Base-by-base conservation (phyloP, 2,113 vertebrate species). In the Mesembrinibis cayennensis region DNA sequence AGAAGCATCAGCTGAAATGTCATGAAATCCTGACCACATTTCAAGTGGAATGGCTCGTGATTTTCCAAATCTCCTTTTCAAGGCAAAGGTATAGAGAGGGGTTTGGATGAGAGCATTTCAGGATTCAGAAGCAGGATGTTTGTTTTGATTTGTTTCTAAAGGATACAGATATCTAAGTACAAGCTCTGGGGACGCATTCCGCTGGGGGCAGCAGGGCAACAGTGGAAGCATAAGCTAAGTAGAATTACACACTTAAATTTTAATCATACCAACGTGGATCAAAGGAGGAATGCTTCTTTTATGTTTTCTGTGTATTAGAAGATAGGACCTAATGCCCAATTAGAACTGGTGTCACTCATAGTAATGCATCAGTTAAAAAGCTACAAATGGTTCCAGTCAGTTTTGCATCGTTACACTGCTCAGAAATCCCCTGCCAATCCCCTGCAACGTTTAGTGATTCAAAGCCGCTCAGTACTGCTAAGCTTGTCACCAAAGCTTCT, bases 361-460 rank as follows among this genome's bases (percentile, higher is more conserved):
- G n/a, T 66, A 87, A 50, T 70, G 23, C 42, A 77, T 77, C 83
- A 85, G 11, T 91, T 94, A 73, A 91, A 91, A 77, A 87, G 29
- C 62, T 93, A 50, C 81, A 89, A 95, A 82, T 89, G 36, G 8
- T 34, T 93, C 36, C 82, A 88, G 71, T 88, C 81, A 70, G 79
- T 82, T 95, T 94, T 86, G 66, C 85, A 67, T 91, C 49, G 1
- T 72, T 94, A 66, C 23, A 16, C 29, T 77, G 63, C 87, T 85
- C 20, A 88, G 86, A 85, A 93, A 91, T 74, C 79, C 78, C 63
- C 62, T 95, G 91, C 70, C 87, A 94, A 58, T 82, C 53, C 62
- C 50, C 45, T 73, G 45, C 78, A 91, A 58, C 1, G 3, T 79
- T 85, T 29, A 85, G 70, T 42, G 61, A 49, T 93, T 94, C 62